Evolutionary conservation across 2,113 vertebrate genomes (phyloP).

Genomic region (Hemichromis elongatus): DNA sequence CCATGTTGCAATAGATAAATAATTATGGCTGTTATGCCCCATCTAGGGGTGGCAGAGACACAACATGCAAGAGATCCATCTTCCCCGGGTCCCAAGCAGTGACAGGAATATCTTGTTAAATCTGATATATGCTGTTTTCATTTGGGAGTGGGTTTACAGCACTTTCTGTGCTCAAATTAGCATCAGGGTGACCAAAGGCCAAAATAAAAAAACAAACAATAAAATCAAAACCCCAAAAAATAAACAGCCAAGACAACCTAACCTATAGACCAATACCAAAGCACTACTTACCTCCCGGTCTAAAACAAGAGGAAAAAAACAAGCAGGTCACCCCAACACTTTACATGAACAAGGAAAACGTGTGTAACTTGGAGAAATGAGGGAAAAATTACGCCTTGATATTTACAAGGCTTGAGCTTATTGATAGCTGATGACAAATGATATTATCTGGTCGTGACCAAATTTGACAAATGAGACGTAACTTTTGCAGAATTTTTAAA

Average conservation of each 20-base stretch:
- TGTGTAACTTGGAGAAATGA: neutral
- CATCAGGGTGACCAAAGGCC: neutral
- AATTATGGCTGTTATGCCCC: neutral
- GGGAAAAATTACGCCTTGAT: neutral
- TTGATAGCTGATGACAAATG: neutral
- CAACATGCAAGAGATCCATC: neutral
- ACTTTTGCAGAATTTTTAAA: neutral
- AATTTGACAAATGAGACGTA: neutral
- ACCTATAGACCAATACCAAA: neutral
- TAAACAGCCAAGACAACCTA: neutral
- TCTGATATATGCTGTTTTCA: neutral
- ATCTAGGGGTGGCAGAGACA: neutral
- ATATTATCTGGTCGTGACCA: constrained; percentile 38
- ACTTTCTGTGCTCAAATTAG: neutral
- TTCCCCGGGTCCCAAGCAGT: neutral
- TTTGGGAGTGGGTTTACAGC: neutral
- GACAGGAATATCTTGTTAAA: neutral
- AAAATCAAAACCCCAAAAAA: neutral
- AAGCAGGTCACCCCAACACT: neutral
- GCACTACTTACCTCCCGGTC: neutral
- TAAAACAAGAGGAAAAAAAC: neutral
- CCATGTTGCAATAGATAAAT: neutral
- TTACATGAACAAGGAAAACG: neutral
- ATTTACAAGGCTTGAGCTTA: neutral
- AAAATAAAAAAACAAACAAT: neutral